Conservation (phyloP, 2,113 vertebrate species). For the Crypturellus undulatus region DNA sequence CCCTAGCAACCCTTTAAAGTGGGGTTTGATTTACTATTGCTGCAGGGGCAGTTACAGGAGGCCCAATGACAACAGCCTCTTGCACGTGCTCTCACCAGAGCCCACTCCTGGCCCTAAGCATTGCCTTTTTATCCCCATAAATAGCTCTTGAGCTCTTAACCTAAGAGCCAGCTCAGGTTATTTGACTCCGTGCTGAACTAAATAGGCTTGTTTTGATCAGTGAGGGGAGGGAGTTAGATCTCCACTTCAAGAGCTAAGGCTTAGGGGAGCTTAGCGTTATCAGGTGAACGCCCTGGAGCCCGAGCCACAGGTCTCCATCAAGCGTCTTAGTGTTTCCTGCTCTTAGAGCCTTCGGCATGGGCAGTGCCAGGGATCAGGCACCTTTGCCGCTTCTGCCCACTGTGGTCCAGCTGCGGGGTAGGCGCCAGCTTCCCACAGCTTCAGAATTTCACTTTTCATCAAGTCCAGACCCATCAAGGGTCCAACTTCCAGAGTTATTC, state of each 20-base stretch:
- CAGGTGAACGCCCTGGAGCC: background rate
- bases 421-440: background rate
- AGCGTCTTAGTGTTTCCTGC: background rate
- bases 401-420: background rate
- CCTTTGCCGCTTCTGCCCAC: background rate
- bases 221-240: background rate
- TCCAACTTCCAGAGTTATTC: background rate
- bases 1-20: background rate
- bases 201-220: background rate
- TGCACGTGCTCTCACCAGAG: background rate
- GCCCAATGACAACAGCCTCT: background rate
- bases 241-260: background rate
- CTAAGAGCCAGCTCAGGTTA: background rate
- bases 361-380: background rate
- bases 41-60: background rate
- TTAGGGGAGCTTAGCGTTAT: background rate
- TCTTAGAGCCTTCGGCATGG: background rate
- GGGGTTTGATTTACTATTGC: background rate
- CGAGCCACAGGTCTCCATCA: background rate
- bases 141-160: background rate
- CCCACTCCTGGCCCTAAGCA: background rate
- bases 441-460: background rate
- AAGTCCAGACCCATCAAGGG: background rate
- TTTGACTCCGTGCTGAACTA: background rate
- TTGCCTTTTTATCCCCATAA: background rate